These are phyloP conservation scores for Plusia festucae DNA, from an alignment of 2,888 invertebrate genomes.

Conservation along the genomic window DNA sequence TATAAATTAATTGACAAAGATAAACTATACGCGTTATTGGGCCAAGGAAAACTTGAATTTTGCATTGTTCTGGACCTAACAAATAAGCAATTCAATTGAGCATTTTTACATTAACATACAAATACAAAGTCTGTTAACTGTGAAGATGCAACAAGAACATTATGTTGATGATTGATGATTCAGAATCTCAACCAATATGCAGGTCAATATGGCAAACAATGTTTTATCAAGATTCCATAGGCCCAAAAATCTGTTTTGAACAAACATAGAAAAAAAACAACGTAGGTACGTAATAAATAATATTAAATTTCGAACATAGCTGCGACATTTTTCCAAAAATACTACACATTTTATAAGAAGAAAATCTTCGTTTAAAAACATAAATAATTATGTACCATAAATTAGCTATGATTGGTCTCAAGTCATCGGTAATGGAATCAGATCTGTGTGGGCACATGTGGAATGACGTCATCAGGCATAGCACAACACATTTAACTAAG, in stretches of 20 bases:
- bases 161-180: too few relatives aligned
- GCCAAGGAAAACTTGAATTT: not conserved
- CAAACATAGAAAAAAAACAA: constrained; percentile 28
- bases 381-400: not conserved
- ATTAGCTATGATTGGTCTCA: not conserved
- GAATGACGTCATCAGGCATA: constrained; percentile 10
- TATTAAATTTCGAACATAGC: constrained; percentile 38
- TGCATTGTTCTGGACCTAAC: constrained; percentile 13
- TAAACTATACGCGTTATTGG: constrained; percentile 47
- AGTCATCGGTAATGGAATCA: not conserved
- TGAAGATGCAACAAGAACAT: too few relatives aligned
- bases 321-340: not conserved
- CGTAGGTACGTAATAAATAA: constrained; percentile 53
- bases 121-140: not conserved
- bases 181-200: too few relatives aligned
- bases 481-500: not conserved
- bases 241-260: constrained; percentile 36
- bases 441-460: constrained; percentile 1
- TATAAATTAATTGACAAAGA: constrained; percentile 46
- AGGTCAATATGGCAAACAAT: too few relatives aligned
- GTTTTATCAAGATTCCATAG: constrained; percentile 1
- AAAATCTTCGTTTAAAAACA: not conserved
- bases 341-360: not conserved
- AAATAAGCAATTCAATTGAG: not conserved
- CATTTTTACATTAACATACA: not conserved